Evolutionary conservation across 2,888 invertebrate genomes (phyloP).

Genomic region (Coenonympha arcania): DNA sequence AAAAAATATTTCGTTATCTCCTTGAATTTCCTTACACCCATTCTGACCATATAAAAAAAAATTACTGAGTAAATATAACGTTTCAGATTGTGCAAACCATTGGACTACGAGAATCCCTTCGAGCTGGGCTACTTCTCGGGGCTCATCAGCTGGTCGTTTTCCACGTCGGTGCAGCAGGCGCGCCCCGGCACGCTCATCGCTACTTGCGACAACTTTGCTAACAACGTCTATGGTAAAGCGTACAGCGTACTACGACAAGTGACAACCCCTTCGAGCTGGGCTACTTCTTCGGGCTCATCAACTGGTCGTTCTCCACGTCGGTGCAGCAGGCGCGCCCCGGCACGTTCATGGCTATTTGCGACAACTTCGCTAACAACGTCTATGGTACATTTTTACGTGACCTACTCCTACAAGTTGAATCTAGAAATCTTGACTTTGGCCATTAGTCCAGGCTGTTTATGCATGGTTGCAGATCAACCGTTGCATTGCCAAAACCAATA

Average conservation of each 20-base stretch:
- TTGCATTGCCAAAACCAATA: too few species aligned
- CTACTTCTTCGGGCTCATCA: slow-evolving; percentile 57
- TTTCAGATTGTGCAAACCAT: slow-evolving; percentile 36
- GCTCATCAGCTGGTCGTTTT: slow-evolving; percentile 59
- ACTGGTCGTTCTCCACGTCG: slow-evolving; percentile 55
- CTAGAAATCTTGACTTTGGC: too few species aligned
- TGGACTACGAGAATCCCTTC: slow-evolving; percentile 48
- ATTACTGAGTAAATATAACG: not conserved
- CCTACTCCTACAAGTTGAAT: too few species aligned
- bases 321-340: slow-evolving; percentile 56
- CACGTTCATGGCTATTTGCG: slow-evolving; percentile 42
- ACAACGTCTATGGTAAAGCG: slow-evolving; percentile 42
- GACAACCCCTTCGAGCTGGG: slow-evolving; percentile 49
- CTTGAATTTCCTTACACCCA: too few species aligned
- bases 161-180: slow-evolving; percentile 49
- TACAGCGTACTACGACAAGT: too few species aligned
- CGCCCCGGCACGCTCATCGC: slow-evolving; percentile 44
- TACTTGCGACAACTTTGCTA: slow-evolving; percentile 49
- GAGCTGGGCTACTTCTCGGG: slow-evolving; percentile 59
- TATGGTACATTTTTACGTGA: too few species aligned
- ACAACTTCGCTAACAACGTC: too few species aligned
- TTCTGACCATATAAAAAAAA: too few species aligned
- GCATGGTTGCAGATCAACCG: too few species aligned
- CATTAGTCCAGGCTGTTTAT: too few species aligned
- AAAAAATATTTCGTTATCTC: too few species aligned